Evolutionary conservation across 2,113 vertebrate genomes (phyloP).

Genomic region (Bagarius yarrelli): DNA sequence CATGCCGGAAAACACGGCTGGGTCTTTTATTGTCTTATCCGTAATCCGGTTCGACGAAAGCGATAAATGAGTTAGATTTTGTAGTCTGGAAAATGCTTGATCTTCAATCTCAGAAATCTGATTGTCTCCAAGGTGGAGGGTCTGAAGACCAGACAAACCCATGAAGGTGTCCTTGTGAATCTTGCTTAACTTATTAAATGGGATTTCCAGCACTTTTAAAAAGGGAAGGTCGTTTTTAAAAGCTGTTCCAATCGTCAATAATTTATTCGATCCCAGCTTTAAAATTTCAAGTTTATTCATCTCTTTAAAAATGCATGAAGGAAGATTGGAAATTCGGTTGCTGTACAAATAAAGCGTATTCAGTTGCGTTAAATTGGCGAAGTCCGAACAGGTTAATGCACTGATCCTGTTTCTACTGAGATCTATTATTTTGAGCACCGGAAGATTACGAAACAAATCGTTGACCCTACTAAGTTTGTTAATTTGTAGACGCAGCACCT

Average conservation of each 20-base stretch:
- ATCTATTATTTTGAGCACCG: constrained; percentile 57
- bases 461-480: constrained; percentile 60
- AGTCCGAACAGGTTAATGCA: constrained; percentile 56
- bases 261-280: constrained; percentile 56
- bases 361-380: constrained; percentile 59
- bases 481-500: constrained; percentile 46
- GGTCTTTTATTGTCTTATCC: neutral
- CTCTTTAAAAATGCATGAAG: constrained; percentile 60
- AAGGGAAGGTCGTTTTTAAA: constrained; percentile 59
- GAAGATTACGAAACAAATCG: constrained; percentile 42
- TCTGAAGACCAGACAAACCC: constrained; percentile 50
- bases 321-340: constrained; percentile 60
- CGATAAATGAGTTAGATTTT: constrained; percentile 46
- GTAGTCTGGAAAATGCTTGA: constrained; percentile 57
- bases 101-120: constrained; percentile 51
- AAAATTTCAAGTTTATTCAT: constrained; percentile 58
- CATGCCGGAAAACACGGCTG: constrained; percentile 55
- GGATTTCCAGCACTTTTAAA: constrained; percentile 55
- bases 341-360: constrained; percentile 53
- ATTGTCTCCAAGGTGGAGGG: constrained; percentile 62
- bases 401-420: constrained; percentile 65
- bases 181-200: constrained; percentile 57
- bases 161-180: constrained; percentile 42
- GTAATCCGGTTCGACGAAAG: constrained; percentile 59
- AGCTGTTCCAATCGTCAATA: constrained; percentile 51